Evolutionary conservation across 2,113 vertebrate genomes (phyloP), one percentile per base, ranked within the genome.

Genomic region (Cardinalis cardinalis): DNA sequence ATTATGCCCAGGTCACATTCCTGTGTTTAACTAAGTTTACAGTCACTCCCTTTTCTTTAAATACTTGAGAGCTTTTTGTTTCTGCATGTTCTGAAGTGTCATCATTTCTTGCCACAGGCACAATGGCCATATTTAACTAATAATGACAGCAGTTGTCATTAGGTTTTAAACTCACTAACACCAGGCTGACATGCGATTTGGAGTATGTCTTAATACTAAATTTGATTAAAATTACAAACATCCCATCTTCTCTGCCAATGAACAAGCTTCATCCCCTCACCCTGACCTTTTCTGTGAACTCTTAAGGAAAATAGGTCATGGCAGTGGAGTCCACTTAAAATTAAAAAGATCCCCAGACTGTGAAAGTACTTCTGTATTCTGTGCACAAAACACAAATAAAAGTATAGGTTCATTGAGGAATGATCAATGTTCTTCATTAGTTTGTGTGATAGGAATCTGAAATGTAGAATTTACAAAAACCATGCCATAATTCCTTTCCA

Each of bases 111-210:
- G 97, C 98, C 96, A 92, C 52, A 91, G 97, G 98, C 97, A 88
- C 76, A 91, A 96, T 94, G 93, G 86, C 83, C 96, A 94, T 96
- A 97, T 96, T 97, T 97, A 98, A 98, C 96, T 97, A 96, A 96
- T 95, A 97, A 97, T 95, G 97, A 98, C 97, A 97, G 96, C 83
- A 92, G 76, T 95, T 97, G 97, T 98, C 97, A 97, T 98, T 97
- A 98, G 97, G 98, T 97, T 97, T 97, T 97, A 98, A 97, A 97
- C 97, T 97, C 98, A 97, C 97, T 98, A 98, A 98, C 97, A 97
- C 96, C 79, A 97, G 96, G 92, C 94, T 98, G 98, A 98, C 98
- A 98, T 97, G 97, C 97, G 95, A 97, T 95, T 97, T 97, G 94
- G 97, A 98, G 97, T 96, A 97, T 96, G 96, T 94, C 95, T 97